These are phyloP conservation scores for Pantelozetes paolii DNA, from an alignment of 2,888 invertebrate genomes.

Conservation along the genomic window DNA sequence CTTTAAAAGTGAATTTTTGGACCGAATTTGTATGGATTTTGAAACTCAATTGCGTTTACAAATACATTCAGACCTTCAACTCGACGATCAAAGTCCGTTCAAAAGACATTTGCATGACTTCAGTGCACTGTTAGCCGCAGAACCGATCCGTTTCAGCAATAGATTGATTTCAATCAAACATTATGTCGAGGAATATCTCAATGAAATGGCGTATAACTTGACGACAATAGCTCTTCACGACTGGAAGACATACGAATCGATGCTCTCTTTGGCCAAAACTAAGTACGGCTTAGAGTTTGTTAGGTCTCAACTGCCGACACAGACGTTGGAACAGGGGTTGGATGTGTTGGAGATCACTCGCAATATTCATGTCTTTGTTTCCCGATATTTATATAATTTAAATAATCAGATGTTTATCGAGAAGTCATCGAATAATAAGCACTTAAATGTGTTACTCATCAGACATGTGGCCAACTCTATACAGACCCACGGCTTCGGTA, in stretches of 20 bases:
- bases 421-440: conserved; percentile 66
- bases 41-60: conserved; percentile 89
- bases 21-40: conserved; percentile 74
- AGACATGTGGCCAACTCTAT: conserved; percentile 94
- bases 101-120: conserved; percentile 63
- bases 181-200: conserved; percentile 80
- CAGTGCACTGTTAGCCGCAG: conserved; percentile 60
- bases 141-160: conserved; percentile 58
- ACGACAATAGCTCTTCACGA: conserved; percentile 95
- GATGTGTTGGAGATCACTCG: conserved; percentile 96
- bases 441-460: conserved; percentile 90
- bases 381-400: conserved; percentile 87
- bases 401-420: conserved; percentile 66
- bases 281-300: conserved; percentile 74
- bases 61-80: conserved; percentile 82
- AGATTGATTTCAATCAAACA: conserved; percentile 64
- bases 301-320: conserved; percentile 91
- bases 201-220: conserved; percentile 91
- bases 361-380: conserved; percentile 89
- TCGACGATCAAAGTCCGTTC: conserved; percentile 64
- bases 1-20: conserved; percentile 48
- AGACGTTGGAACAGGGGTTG: conserved; percentile 92
- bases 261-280: conserved; percentile 83
- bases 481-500: conserved; percentile 91
- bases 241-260: conserved; percentile 95